Evolutionary conservation across 1,140 invertebrate genomes (phyloP).

Genomic region (Arctopsyche grandis): DNA sequence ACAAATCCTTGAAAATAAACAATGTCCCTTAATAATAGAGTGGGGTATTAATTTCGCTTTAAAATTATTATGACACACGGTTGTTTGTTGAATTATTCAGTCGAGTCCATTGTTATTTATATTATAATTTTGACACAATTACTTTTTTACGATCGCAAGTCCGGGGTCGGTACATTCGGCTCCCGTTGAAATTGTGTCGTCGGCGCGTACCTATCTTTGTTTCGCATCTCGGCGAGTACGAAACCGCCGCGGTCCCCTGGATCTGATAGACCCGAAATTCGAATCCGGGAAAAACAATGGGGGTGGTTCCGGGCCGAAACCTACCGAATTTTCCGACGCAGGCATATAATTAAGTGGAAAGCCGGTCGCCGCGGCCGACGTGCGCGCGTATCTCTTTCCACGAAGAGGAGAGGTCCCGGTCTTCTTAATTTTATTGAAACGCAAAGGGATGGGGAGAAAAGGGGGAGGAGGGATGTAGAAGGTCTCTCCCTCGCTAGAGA

Average conservation of each 20-base stretch:
- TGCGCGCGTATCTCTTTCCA: constrained; percentile 3
- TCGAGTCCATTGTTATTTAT: too few species aligned
- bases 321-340: constrained; percentile 4
- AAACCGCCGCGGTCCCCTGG: background rate
- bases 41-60: too few species aligned
- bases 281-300: constrained; percentile 23
- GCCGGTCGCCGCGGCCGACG: background rate
- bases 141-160: too few species aligned
- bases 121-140: too few species aligned
- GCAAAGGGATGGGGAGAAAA: background rate
- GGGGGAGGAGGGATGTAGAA: background rate
- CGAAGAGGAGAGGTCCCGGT: background rate
- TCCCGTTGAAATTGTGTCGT: background rate
- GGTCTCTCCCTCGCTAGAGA: background rate
- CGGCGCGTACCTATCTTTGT: background rate
- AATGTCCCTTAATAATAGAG: too few species aligned
- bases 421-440: constrained; percentile 17
- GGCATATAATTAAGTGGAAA: constrained; percentile 27
- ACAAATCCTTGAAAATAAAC: too few species aligned
- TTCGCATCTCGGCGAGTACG: background rate
- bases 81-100: too few species aligned
- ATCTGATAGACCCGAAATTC: background rate
- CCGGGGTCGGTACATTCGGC: background rate
- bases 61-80: too few species aligned
- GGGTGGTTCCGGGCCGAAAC: background rate